Evolutionary conservation across 2,797 vertebrate genomes (phyloP).

Genomic region (Scolopax rusticola): DNA sequence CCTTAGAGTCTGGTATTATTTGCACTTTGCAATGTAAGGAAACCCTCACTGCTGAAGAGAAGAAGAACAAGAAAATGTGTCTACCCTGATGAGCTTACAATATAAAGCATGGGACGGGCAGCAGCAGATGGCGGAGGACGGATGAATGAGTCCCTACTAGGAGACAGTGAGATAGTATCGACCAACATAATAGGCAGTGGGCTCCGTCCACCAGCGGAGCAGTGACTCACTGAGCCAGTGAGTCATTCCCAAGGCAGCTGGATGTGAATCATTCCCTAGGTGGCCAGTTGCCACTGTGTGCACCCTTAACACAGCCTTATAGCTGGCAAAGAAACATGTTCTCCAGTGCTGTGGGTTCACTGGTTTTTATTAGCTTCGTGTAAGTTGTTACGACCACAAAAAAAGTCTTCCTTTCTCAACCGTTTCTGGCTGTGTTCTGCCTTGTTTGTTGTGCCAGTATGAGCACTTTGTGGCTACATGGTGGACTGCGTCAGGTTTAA

Average conservation of each 20-base stretch:
- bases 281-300: neutral
- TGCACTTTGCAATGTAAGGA: neutral
- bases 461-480: neutral
- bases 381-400: neutral
- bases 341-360: neutral
- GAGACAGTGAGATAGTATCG: slow-evolving; percentile 33
- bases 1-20: no score
- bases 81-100: neutral
- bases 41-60: neutral
- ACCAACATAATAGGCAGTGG: neutral
- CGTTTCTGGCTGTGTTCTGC: neutral
- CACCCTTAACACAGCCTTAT: neutral
- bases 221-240: slow-evolving; percentile 47
- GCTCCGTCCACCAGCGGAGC: neutral
- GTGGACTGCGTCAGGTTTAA: neutral
- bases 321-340: neutral
- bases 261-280: slow-evolving; percentile 49
- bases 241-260: slow-evolving; percentile 63
- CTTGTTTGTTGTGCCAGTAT: neutral
- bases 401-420: neutral
- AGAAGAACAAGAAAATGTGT: neutral
- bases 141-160: slow-evolving; percentile 33
- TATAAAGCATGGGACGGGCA: neutral
- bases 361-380: neutral
- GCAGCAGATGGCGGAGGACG: slow-evolving; percentile 29